These are phyloP conservation scores for Taxidea taxus DNA, from an alignment of 2,113 vertebrate genomes.

Conservation along the genomic window DNA sequence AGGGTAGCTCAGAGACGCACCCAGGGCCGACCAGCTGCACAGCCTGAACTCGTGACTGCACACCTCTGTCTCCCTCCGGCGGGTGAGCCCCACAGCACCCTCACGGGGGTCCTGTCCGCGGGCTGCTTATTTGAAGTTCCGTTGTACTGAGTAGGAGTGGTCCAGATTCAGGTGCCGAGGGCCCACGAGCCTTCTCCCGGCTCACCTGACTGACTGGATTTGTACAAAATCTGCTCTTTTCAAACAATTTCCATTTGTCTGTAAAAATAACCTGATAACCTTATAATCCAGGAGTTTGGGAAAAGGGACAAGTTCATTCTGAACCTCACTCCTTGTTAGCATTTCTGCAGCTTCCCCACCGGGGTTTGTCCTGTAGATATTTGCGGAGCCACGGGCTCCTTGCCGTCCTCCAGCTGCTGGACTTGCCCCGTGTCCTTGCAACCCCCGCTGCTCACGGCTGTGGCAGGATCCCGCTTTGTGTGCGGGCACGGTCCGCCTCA, in stretches of 20 bases:
- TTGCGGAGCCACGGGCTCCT: not conserved
- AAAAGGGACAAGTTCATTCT: not conserved
- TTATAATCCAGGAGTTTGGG: not conserved
- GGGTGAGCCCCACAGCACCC: not conserved
- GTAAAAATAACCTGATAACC: not conserved
- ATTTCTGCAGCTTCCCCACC: not conserved
- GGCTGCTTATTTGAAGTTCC: not conserved
- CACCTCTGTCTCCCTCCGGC: not conserved
- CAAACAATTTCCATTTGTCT: not conserved
- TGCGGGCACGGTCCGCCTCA: not conserved
- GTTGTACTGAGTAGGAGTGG: not conserved
- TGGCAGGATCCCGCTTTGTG: not conserved
- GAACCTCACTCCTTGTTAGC: not conserved
- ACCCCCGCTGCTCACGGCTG: fast-evolving
- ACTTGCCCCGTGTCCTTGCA: not conserved
- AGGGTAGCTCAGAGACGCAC: fast-evolving
- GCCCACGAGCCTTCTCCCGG: not conserved
- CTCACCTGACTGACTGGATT: not conserved
- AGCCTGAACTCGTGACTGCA: not conserved
- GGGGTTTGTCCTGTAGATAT: not conserved
- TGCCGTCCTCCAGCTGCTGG: not conserved
- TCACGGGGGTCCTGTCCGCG: not conserved
- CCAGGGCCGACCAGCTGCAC: not conserved
- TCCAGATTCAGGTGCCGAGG: not conserved
- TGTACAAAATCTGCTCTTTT: not conserved